Conservation (phyloP, 2,888 invertebrate genomes). For the Muschampia plurimacula region DNA sequence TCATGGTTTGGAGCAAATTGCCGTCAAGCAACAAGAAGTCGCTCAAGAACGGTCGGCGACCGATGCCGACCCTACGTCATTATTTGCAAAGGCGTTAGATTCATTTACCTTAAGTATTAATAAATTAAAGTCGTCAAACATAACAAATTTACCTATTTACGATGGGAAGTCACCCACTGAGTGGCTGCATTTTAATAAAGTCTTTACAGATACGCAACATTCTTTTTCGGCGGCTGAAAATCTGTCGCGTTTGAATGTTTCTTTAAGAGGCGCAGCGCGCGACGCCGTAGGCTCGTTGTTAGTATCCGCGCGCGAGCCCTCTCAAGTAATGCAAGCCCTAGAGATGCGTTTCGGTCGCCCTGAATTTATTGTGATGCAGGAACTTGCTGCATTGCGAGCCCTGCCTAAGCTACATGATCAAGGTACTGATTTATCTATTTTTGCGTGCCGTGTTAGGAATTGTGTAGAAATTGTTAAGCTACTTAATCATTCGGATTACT, state of each 20-base stretch:
- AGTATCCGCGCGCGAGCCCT: slow-evolving; percentile 2
- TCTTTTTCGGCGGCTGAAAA: slow-evolving; percentile 1
- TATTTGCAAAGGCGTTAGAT: background rate
- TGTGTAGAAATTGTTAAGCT: slow-evolving; percentile 9
- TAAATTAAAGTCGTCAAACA: background rate
- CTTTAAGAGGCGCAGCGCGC: slow-evolving; percentile 4
- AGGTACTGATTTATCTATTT: slow-evolving; percentile 7
- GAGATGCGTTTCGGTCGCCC: slow-evolving; percentile 3
- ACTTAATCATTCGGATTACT: slow-evolving; percentile 6
- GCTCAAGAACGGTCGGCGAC: slow-evolving; percentile 4
- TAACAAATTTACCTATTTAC: slow-evolving; percentile 2
- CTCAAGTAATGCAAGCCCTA: slow-evolving; percentile 3
- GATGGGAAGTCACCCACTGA: background rate
- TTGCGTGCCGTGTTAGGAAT: slow-evolving; percentile 1
- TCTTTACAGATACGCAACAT: slow-evolving; percentile 1
- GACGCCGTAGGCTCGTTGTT: background rate
- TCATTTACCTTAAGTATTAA: background rate
- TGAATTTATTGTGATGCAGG: background rate
- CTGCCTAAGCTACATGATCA: background rate
- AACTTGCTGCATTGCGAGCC: slow-evolving; percentile 7
- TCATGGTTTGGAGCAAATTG: background rate
- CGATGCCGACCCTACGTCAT: background rate
- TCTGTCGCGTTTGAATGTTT: slow-evolving; percentile 3
- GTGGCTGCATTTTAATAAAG: slow-evolving; percentile 7
- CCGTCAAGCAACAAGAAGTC: background rate